Evolutionary conservation across 1,140 invertebrate species (phyloP).

Genomic region (Tetramorium simillimum): DNA sequence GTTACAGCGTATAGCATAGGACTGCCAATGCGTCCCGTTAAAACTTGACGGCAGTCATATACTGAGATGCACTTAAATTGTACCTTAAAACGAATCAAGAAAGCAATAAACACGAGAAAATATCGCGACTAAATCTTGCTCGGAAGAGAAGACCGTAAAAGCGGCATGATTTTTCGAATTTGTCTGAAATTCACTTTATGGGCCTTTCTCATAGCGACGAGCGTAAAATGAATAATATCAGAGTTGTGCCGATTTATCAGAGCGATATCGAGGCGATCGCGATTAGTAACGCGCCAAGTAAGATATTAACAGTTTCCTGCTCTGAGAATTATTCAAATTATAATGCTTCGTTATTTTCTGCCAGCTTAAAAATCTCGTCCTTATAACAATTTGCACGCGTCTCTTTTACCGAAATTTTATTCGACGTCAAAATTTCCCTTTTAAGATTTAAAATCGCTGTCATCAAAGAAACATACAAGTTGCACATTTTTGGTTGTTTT

Average conservation of each 20-base stretch:
- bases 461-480: neutral
- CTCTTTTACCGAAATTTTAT: slow-evolving; percentile 4
- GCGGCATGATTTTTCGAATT: slow-evolving; percentile 18
- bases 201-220: slow-evolving; percentile 15
- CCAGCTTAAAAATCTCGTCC: neutral
- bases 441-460: neutral
- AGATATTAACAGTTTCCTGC: neutral
- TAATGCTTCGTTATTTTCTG: neutral
- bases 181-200: neutral
- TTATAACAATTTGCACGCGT: neutral
- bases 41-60: slow-evolving; percentile 40
- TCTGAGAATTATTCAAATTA: neutral
- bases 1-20: slow-evolving; percentile 46
- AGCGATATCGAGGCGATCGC: slow-evolving; percentile 30
- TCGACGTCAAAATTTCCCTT: neutral
- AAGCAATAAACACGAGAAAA: slow-evolving; percentile 57
- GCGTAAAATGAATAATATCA: slow-evolving; percentile 14
- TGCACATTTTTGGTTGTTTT: neutral
- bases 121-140: slow-evolving; percentile 44
- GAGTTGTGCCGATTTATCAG: slow-evolving; percentile 39
- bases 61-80: slow-evolving; percentile 43
- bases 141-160: neutral
- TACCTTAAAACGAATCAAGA: slow-evolving; percentile 55
- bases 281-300: neutral
- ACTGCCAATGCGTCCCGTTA: slow-evolving; percentile 35